Evolutionary conservation across 2,113 vertebrate species (phyloP).

Genomic region (Lepisosteus oculatus): DNA sequence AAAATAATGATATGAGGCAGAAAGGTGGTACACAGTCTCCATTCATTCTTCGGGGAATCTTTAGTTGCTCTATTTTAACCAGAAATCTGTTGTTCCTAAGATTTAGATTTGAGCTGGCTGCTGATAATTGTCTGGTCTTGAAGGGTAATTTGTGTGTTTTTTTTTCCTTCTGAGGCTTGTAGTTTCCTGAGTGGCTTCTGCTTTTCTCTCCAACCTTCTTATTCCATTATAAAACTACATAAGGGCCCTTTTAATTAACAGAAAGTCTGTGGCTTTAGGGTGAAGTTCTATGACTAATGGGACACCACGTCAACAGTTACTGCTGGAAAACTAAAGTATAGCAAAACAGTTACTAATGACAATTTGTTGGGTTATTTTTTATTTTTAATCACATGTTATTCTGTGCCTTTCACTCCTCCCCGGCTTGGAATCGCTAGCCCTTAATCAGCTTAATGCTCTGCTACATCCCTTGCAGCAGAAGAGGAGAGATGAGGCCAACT

Average conservation of each 20-base stretch:
- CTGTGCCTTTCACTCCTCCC: no score
- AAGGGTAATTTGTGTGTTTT: conserved; percentile 21
- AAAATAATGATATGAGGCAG: no score
- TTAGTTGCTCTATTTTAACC: background rate
- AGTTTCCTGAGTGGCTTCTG: conserved; percentile 54
- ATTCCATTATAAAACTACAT: conserved; percentile 41
- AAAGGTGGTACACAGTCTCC: no score
- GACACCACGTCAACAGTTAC: conserved; percentile 16
- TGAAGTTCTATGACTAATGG: conserved; percentile 28
- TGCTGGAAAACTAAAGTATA: conserved; percentile 12
- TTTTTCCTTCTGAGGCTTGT: conserved; percentile 38
- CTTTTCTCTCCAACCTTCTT: conserved; percentile 38
- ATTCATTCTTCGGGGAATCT: background rate
- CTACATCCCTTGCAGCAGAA: no score
- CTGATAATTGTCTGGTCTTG: background rate
- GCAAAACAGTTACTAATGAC: background rate
- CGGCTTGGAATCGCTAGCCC: no score
- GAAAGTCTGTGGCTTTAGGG: conserved; percentile 10
- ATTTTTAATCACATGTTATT: no score
- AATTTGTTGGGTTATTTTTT: no score
- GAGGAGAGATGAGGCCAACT: no score
- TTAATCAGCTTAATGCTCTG: no score
- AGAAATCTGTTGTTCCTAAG: no score
- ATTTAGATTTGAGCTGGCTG: no score
- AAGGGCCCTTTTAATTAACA: conserved; percentile 39